These are phyloP conservation scores for Ameiurus melas DNA, from an alignment of 2,113 vertebrate genomes.

Conservation along the genomic window DNA sequence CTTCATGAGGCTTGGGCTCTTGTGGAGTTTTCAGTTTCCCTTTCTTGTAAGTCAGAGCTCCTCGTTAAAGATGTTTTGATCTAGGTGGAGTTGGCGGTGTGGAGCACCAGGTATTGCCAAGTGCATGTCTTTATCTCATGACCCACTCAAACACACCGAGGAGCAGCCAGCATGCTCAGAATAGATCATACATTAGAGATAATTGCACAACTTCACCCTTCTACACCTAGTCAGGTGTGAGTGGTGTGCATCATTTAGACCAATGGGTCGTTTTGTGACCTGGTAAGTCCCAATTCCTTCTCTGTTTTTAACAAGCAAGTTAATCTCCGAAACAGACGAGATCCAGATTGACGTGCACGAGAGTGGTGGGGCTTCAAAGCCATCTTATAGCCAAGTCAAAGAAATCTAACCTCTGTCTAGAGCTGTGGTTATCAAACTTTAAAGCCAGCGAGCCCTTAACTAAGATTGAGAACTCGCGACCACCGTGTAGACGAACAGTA, in stretches of 20 bases:
- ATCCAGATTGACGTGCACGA: neutral
- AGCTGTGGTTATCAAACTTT: neutral
- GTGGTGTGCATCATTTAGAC: too few relatives aligned
- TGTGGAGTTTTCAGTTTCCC: constrained; percentile 57
- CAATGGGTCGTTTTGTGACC: neutral
- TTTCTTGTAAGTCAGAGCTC: constrained; percentile 59
- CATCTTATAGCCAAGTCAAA: neutral
- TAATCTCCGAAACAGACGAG: neutral
- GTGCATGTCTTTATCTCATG: constrained; percentile 21
- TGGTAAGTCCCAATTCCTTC: neutral
- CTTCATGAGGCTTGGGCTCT: neutral
- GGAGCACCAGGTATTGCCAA: constrained; percentile 38
- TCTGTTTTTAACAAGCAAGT: neutral
- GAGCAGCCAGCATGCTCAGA: neutral
- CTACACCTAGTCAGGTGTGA: neutral
- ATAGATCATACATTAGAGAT: neutral
- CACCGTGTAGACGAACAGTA: too few relatives aligned
- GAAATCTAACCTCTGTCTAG: neutral
- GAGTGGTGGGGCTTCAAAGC: neutral
- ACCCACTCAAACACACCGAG: neutral
- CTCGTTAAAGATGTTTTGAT: constrained; percentile 36
- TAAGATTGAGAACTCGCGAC: too few relatives aligned
- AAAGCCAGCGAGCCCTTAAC: too few relatives aligned
- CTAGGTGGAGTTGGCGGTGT: constrained; percentile 4
- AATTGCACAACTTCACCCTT: neutral